Base-by-base conservation (phyloP, 2,797 vertebrate species). In the Poecile montanus region DNA sequence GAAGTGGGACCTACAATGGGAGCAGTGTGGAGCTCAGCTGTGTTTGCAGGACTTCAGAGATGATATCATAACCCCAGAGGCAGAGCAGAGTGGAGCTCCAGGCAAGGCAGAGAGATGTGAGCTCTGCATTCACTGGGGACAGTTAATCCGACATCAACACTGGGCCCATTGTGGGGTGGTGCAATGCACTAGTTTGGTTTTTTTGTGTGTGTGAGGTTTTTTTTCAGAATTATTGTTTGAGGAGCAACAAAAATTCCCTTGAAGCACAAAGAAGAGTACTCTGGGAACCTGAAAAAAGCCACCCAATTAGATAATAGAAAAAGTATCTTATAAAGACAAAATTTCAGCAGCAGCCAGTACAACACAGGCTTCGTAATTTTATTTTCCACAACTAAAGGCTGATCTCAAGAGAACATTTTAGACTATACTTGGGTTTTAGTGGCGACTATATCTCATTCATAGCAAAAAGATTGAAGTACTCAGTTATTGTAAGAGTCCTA, bases 61-160 rank as follows among this genome's bases (percentile, higher is more conserved):
- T 98, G 97, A 97, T 97, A 96, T 98, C 98, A 98, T 88, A 97
- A 96, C 91, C 93, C 89, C 94, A 96, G 94, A 73, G 91, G 84
- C 91, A 93, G 57, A 94, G 96, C 67, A 56, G 86, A 94, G 79
- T 16, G 45, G 58, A 90, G 65, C 86, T 94, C 85, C 87, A 92
- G 68, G 86, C 56, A 6, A 40, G 87, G 62, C 73, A 88, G 78
- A 75, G 95, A 94, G 96, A 94, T 96, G 67, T 96, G 94, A 96
- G 96, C 94, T 96, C 95, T 96, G 92, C 94, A 74, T 92, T 96
- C 85, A 81, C 92, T 2, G 1, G 42, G 53, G 57, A 48, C 79
- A 76, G 51, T 75, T 86, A 66, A 84, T 65, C 73, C 8, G 0
- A 56, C 91, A 74, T 75, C 91, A 92, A 97, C 90, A 97, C 74